Evolutionary conservation across 2,888 invertebrate genomes (phyloP).

Genomic region (Diarsia rubi): DNA sequence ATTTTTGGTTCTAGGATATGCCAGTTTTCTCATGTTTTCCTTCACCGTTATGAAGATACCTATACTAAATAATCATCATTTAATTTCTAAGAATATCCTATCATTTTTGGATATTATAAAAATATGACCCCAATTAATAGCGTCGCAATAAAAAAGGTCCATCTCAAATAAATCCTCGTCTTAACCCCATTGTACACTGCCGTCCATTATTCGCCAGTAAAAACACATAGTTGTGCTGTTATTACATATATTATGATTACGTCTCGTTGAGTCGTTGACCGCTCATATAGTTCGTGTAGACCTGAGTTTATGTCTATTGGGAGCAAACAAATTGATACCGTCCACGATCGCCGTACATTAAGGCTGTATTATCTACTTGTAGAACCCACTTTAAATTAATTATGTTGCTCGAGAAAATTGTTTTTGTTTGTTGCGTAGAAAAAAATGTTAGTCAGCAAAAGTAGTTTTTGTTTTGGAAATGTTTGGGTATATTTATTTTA

Average conservation of each 20-base stretch:
- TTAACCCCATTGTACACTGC: slow-evolving; percentile 57
- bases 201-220: slow-evolving; percentile 70
- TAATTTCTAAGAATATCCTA: not conserved
- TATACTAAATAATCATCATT: not conserved
- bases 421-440: slow-evolving; percentile 46
- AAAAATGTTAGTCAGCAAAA: slow-evolving; percentile 40
- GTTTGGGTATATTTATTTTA: slow-evolving; percentile 21
- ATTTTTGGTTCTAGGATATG: not conserved
- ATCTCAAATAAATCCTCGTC: slow-evolving; percentile 27
- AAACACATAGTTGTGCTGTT: slow-evolving; percentile 67
- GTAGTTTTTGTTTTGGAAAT: slow-evolving; percentile 30
- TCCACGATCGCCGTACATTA: slow-evolving; percentile 55
- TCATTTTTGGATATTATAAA: not conserved
- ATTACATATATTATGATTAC: slow-evolving; percentile 78
- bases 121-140: not conserved
- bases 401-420: slow-evolving; percentile 58
- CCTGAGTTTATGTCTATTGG: slow-evolving; percentile 58
- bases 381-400: slow-evolving; percentile 69
- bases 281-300: slow-evolving; percentile 69
- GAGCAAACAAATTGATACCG: slow-evolving; percentile 69
- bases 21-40: not conserved
- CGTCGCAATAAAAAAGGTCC: not conserved
- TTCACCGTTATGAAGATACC: not conserved
- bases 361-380: slow-evolving; percentile 65
- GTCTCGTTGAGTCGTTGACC: slow-evolving; percentile 80